Evolutionary conservation across 2,113 vertebrate genomes (phyloP).

Genomic region (Polypterus bichir): DNA sequence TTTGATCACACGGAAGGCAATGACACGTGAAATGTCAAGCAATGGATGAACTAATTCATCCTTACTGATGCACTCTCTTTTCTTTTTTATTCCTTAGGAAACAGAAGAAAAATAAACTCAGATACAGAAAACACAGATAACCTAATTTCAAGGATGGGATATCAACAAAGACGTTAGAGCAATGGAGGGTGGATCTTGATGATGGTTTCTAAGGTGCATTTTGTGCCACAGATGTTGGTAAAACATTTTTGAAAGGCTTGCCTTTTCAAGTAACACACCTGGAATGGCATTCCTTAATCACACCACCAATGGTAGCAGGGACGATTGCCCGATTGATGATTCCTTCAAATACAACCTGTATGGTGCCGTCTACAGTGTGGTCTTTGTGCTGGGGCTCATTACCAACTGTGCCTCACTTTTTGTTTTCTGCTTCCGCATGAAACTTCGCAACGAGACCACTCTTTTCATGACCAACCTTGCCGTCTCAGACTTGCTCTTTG

Average conservation of each 20-base stretch:
- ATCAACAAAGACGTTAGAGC: neutral
- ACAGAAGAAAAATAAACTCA: neutral
- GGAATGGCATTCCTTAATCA: conserved; percentile 55
- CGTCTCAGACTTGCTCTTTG: conserved; percentile 83
- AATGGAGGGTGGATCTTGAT: neutral
- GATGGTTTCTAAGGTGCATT: conserved; percentile 6
- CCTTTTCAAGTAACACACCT: neutral
- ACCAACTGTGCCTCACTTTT: conserved; percentile 93
- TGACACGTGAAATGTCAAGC: conserved; percentile 3
- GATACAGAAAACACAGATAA: neutral
- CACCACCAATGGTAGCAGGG: conserved; percentile 59
- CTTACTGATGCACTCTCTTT: conserved; percentile 3
- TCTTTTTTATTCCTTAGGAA: conserved; percentile 12
- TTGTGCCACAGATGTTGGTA: conserved; percentile 9
- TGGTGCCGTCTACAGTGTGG: conserved; percentile 84
- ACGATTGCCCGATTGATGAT: conserved; percentile 71
- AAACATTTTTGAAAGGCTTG: conserved; percentile 9
- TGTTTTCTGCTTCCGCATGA: conserved; percentile 92
- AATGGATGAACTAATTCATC: neutral
- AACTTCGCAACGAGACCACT: conserved; percentile 82
- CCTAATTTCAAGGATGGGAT: neutral
- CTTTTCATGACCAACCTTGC: conserved; percentile 96
- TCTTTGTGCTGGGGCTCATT: conserved; percentile 82
- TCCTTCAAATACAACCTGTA: conserved; percentile 97
- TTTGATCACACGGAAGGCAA: conserved; percentile 5